A percentile compares a stretch with the other conserved stretches of the same genome.
These are phyloP conservation scores for Phania funesta DNA, from an alignment of 2,888 invertebrate species.

Conservation along the genomic window DNA sequence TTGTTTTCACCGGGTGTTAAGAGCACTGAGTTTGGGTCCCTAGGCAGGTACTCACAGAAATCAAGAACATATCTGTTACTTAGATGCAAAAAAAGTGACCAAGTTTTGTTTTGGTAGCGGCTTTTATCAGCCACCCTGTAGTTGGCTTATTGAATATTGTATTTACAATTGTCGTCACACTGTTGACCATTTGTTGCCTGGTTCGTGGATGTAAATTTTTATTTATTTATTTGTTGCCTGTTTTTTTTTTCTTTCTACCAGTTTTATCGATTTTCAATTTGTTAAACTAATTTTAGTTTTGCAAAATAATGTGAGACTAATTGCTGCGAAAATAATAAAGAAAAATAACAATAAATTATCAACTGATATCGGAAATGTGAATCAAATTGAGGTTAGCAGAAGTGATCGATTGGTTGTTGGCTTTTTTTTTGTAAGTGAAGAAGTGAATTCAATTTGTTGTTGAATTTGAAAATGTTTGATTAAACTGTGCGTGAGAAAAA, in stretches of 20 bases:
- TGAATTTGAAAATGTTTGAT: too few species aligned
- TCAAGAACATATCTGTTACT: too few species aligned
- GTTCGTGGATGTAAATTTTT: constrained; percentile 33
- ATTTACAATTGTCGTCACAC: background rate
- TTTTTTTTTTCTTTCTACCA: constrained; percentile 26
- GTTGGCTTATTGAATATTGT: background rate
- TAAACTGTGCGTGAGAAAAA: too few species aligned
- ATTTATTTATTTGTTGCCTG: background rate
- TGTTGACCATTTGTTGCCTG: constrained; percentile 10
- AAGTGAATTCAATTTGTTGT: too few species aligned
- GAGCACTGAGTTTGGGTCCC: too few species aligned
- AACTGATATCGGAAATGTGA: background rate
- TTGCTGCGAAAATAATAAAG: constrained; percentile 48
- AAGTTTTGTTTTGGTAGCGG: too few species aligned
- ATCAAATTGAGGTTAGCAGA: background rate
- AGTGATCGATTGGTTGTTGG: too few species aligned
- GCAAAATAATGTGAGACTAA: constrained; percentile 52
- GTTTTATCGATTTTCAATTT: constrained; percentile 56
- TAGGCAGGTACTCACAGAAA: too few species aligned
- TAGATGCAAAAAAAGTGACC: too few species aligned
- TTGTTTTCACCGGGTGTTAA: too few species aligned
- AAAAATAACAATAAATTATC: constrained; percentile 1
- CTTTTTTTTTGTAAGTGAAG: too few species aligned
- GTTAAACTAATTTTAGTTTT: constrained; percentile 49
- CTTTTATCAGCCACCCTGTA: background rate